These are phyloP conservation scores for Phylloscopus collybita DNA, from an alignment of 2,797 vertebrate species.

Conservation along the genomic window DNA sequence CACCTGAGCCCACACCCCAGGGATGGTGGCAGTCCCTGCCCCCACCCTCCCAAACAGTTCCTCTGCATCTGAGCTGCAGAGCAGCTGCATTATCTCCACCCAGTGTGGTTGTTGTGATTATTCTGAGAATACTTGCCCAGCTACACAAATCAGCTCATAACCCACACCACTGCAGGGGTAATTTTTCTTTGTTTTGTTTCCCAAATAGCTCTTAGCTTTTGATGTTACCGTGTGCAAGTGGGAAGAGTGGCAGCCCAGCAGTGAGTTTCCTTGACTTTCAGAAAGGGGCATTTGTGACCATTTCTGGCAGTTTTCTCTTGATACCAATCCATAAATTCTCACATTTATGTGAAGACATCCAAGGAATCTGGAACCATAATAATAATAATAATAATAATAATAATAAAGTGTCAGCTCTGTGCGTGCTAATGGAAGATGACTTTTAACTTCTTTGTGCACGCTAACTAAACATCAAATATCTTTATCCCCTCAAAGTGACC, in stretches of 20 bases:
- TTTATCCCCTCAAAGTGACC: slow-evolving; percentile 5
- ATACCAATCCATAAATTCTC: background rate
- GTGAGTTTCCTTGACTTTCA: background rate
- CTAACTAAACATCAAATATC: background rate
- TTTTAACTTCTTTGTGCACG: slow-evolving; percentile 17
- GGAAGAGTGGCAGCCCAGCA: background rate
- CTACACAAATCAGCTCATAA: background rate
- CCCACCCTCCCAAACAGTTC: fast-evolving
- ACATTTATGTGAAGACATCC: background rate
- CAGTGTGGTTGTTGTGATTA: background rate
- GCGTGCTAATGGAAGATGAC: background rate
- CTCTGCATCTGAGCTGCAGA: background rate
- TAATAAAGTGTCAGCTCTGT: background rate
- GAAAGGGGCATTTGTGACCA: background rate
- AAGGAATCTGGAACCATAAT: background rate
- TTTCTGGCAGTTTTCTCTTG: background rate
- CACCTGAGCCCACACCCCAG: background rate
- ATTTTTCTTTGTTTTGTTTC: background rate
- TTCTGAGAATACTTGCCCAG: background rate
- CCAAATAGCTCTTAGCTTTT: background rate
- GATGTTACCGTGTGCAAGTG: background rate
- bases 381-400: background rate
- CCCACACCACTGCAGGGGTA: background rate
- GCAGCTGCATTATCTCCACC: background rate
- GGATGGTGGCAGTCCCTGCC: fast-evolving